A percentile compares a stretch with the other conserved stretches of the same genome.
Conservation (phyloP, 2,888 invertebrate genomes). For the Drepana falcataria region DNA sequence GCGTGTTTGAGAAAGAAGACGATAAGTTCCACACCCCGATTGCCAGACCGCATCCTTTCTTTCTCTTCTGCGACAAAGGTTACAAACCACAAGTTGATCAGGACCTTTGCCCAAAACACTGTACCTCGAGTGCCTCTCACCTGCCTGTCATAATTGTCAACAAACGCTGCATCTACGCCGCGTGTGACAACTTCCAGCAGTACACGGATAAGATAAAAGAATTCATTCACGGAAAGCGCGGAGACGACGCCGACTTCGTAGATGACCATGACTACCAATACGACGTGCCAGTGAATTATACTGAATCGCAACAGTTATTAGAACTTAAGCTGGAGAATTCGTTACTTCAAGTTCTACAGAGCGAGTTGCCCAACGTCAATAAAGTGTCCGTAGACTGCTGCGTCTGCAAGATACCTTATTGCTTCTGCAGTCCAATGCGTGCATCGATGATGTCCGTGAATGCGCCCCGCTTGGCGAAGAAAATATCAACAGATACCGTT, state of each 20-base stretch:
- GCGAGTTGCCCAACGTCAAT: constrained; percentile 45
- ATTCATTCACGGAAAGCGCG: constrained; percentile 40
- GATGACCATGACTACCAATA: constrained; percentile 45
- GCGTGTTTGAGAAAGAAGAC: constrained; percentile 44
- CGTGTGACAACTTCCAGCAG: constrained; percentile 56
- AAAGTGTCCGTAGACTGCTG: constrained; percentile 38
- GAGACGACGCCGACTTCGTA: constrained; percentile 37
- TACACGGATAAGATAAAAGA: constrained; percentile 50
- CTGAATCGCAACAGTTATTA: constrained; percentile 33
- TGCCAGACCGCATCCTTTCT: constrained; percentile 52
- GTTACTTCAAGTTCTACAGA: constrained; percentile 53
- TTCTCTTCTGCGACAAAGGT: constrained; percentile 53
- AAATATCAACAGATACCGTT: constrained; percentile 11
- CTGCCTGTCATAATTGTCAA: constrained; percentile 61
- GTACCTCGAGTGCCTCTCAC: constrained; percentile 49
- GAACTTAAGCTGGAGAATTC: constrained; percentile 58
- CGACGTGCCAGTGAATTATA: constrained; percentile 45
- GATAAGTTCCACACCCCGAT: constrained; percentile 35
- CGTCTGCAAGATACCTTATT: constrained; percentile 43
- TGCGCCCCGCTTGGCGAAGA: constrained; percentile 2
- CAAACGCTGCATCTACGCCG: constrained; percentile 56
- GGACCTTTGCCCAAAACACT: constrained; percentile 50
- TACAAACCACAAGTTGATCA: constrained; percentile 43
- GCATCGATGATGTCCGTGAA: constrained; percentile 15
- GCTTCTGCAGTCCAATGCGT: constrained; percentile 38